A percentile compares a stretch with the other conserved stretches of the same genome.
phyloP scores from a whole-genome alignment of 1,140 invertebrate genomes.

The Wasmannia auropunctata region DNA sequence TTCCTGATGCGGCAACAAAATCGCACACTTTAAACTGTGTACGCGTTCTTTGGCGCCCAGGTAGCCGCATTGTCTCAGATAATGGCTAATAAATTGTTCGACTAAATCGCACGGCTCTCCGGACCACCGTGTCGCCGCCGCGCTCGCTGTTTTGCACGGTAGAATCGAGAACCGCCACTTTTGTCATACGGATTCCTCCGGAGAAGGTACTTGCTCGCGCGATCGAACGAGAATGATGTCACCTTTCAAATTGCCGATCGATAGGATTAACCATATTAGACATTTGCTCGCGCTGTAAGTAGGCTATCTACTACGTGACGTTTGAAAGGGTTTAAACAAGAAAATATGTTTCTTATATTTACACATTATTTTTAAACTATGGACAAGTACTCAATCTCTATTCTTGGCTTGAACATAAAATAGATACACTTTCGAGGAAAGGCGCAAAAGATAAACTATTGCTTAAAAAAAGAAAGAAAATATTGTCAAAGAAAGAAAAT shows the following conservation, averaged over 20 bases:
- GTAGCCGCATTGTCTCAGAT: constrained; percentile 84
- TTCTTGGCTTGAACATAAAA: not conserved
- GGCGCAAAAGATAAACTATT: not conserved
- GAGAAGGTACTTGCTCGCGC: constrained; percentile 9
- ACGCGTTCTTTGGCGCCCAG: constrained; percentile 74
- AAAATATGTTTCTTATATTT: not conserved
- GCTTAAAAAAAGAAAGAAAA: not conserved
- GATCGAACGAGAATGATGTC: constrained; percentile 7
- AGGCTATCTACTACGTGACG: not conserved
- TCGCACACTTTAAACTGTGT: constrained; percentile 58
- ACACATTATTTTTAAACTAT: not conserved
- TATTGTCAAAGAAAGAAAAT: not conserved
- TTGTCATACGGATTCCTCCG: not conserved
- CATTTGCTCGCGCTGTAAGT: constrained; percentile 9
- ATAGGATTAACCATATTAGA: constrained; percentile 29
- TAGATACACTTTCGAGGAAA: not conserved
- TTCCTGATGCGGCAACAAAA: constrained; percentile 23
- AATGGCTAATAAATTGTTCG: constrained; percentile 84
- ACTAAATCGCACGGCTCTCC: constrained; percentile 70
- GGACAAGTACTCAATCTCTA: not conserved
- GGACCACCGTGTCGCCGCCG: constrained; percentile 72
- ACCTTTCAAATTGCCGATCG: constrained; percentile 15
- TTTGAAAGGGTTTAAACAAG: not conserved
- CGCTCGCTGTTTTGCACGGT: not conserved
- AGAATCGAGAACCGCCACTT: not conserved